A percentile compares a stretch with the other conserved stretches of the same genome.
These are phyloP conservation scores for Chymomyza costata DNA, from an alignment of 1,140 invertebrate species.

Conservation along the genomic window DNA sequence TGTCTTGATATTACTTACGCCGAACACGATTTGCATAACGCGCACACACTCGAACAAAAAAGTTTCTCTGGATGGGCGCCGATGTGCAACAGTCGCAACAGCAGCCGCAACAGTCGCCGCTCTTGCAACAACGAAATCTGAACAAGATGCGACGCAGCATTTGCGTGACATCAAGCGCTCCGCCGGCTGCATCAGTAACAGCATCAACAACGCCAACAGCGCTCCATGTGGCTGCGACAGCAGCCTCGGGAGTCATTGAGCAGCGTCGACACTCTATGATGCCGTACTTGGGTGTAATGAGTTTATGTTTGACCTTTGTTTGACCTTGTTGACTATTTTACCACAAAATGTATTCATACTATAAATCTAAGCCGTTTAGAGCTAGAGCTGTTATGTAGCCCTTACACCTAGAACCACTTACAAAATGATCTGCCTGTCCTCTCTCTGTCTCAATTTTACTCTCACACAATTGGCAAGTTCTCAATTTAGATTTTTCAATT, in stretches of 20 bases:
- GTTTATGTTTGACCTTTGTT: too few relatives aligned
- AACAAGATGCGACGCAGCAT: slow-evolving; percentile 60
- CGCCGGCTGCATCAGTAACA: slow-evolving; percentile 31
- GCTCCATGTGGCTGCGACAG: slow-evolving; percentile 34
- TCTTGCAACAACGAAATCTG: slow-evolving; percentile 26
- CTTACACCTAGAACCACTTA: slow-evolving; percentile 40
- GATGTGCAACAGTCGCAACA: slow-evolving; percentile 49
- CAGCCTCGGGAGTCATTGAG: slow-evolving; percentile 34
- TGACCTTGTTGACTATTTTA: too few relatives aligned
- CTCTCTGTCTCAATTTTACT: too few relatives aligned
- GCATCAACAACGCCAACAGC: slow-evolving; percentile 28
- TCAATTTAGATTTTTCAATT: slow-evolving; percentile 61
- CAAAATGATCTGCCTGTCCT: slow-evolving; percentile 51
- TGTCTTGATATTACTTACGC: too few relatives aligned
- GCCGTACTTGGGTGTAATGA: slow-evolving; percentile 73
- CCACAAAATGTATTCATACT: too few relatives aligned
- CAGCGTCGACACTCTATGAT: slow-evolving; percentile 67
- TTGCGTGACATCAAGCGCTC: slow-evolving; percentile 64
- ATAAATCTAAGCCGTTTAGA: too few relatives aligned
- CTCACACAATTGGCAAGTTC: slow-evolving; percentile 63
- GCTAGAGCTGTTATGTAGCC: slow-evolving; percentile 45
- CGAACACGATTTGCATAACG: slow-evolving; percentile 26
- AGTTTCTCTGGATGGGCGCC: slow-evolving; percentile 71
- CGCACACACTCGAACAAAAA: slow-evolving; percentile 16
- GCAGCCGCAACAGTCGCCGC: slow-evolving; percentile 32